Conservation (phyloP, 1,140 invertebrate genomes). For the Dolichoris vasculosae region DNA sequence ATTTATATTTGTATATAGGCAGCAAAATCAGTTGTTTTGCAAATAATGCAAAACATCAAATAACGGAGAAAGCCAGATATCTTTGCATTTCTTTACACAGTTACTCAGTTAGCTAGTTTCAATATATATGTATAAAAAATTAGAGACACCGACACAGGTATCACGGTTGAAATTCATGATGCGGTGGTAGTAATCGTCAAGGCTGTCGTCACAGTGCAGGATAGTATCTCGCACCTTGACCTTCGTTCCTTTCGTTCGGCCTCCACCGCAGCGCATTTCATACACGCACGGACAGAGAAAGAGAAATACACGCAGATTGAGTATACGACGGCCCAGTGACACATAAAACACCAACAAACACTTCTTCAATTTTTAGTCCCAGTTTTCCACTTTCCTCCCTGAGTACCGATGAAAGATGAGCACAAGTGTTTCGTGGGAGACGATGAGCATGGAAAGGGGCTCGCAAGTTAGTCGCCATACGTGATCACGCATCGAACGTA, state of each 20-base stretch:
- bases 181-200: slow-evolving; percentile 49
- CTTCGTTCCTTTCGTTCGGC: slow-evolving; percentile 38
- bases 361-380: slow-evolving; percentile 68
- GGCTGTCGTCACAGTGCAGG: slow-evolving; percentile 53
- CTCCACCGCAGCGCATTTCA: slow-evolving; percentile 3
- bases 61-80: too few species aligned
- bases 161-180: neutral
- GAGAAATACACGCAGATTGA: slow-evolving; percentile 60
- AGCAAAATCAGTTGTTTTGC: too few species aligned
- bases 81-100: too few species aligned
- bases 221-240: slow-evolving; percentile 56
- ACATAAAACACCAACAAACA: slow-evolving; percentile 65
- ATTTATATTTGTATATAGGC: too few species aligned
- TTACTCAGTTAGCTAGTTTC: too few species aligned
- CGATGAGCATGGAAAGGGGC: slow-evolving; percentile 8
- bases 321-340: slow-evolving; percentile 70
- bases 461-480: neutral
- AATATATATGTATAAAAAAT: too few species aligned
- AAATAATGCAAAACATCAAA: too few species aligned
- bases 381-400: slow-evolving; percentile 69
- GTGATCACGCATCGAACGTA: neutral
- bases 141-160: too few species aligned
- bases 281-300: slow-evolving; percentile 53
- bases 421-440: slow-evolving; percentile 59
- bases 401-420: slow-evolving; percentile 43